Base-by-base conservation (phyloP, 2,797 vertebrate genomes). In the Girardinus metallicus region DNA sequence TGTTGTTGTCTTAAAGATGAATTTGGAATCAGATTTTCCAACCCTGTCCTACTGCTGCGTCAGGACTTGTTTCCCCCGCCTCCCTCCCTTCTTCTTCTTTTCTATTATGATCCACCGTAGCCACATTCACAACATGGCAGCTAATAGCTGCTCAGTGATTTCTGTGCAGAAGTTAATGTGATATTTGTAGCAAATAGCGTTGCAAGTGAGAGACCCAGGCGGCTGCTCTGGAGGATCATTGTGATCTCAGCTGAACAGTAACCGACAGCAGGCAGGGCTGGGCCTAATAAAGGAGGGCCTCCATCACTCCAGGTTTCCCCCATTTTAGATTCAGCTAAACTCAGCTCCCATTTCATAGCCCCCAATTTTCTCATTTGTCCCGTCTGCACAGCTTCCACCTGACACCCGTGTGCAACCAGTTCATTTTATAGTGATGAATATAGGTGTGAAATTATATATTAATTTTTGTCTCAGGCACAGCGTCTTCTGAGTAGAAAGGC, bases 281-380 rank as follows among this genome's bases (percentile, higher is more conserved):
- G 92, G 92, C 91, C 90, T 91, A 86, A 87, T 90, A 88, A 92
- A 94, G 88, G 86, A 93, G 87, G 91, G 90, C 90, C 91, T 92
- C 91, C 82, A 64, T 91, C 92, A 91, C 90, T 92, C 85, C 86
- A 94, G 91, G 92, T 94, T 92, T 94, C 94, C 94, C 94, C 94
- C 92, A 94, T 95, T 94, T 94, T 94, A 92, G 93, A 94, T 90
- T 87, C 90, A 90, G 89, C 92, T 91, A 82, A 92, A 91, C 88
- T 92, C 83, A 84, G 91, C 94, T 95, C 93, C 91, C 93, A 94
- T 95, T 94, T 94, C 93, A 92, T 68, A 86, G 80, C 87, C 86
- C 80, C 85, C 78, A 84, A 83, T 88, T 85, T 81, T 89, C 83
- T 85, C 76, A 84, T 74, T 78, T 83, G 72, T 84, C 73, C 80